Evolutionary conservation across 2,888 invertebrate genomes (phyloP), one percentile per base, ranked within the genome.

Genomic region (Drosophila antonietae): DNA sequence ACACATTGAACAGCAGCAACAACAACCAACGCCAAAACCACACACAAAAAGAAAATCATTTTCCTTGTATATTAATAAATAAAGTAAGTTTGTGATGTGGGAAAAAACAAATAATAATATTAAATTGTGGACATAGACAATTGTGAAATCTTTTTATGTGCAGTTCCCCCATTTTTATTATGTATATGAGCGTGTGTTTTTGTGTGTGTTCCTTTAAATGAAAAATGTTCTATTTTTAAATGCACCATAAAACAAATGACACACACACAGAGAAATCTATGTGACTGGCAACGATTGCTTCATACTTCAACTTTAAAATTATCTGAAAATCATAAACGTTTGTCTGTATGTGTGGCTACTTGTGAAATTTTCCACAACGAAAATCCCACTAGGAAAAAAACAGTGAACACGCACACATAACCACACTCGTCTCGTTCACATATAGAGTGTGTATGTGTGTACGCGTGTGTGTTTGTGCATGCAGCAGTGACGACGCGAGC

Each of bases 201-300:
- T 53, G 57, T 75, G 47, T 61, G 61, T 67, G 58, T 65, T 67
- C 65, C 72, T 78, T 80, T 47, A 67, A 74, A 77, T 69, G 82
- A 87, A 84, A 88, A 79, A 80, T 77, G 72, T 82, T 89, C 83
- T 89, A 85, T 85, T 88, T 85, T 75, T 85, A 85, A 89, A 80
- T 68, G 70, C 69, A 75, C 56, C 81, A 75, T 80, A 73, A 78
- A 80, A 71, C 18, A 63, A 82, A 71, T 61, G 65, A 67, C 52
- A 39, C 8, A 56, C 41, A 65, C 53, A 53, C 44, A 49, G 14
- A 52, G 6, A 51, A 52, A 52, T 37, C 62, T 55, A 46, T 81
- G 71, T 80, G 75, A 53, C 57, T 55, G 43, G 44, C 59, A 64
- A 53, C 58, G 68, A 83, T 86, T 83, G 75, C 88, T 86, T 78